Conservation (phyloP, 1,140 invertebrate genomes). For the Telenomus remus region DNA sequence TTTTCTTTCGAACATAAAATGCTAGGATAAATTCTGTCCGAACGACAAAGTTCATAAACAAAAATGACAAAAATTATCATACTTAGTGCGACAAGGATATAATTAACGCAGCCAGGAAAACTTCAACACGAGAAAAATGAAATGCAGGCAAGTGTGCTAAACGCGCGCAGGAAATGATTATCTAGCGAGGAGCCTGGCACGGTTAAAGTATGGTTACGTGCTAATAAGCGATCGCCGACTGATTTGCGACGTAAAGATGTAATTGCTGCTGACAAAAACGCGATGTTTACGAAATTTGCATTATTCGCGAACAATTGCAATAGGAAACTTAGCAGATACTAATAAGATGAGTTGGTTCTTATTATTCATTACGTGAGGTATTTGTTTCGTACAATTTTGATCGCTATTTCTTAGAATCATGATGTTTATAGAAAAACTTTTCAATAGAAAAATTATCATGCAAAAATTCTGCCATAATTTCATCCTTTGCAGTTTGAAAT, state of each 20-base stretch:
- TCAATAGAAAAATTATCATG: no score
- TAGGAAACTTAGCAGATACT: background rate
- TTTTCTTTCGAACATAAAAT: conserved; percentile 32
- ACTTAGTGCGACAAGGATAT: conserved; percentile 28
- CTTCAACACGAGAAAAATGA: conserved; percentile 44
- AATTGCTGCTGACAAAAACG: conserved; percentile 28
- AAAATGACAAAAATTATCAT: conserved; percentile 44
- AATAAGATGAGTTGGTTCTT: background rate
- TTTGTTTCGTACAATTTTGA: no score
- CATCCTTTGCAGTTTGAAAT: no score
- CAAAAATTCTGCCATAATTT: no score
- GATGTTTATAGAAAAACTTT: no score
- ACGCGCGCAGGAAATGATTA: conserved; percentile 60
- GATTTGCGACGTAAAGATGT: conserved; percentile 46
- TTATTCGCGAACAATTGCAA: conserved; percentile 19
- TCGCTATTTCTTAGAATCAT: no score
- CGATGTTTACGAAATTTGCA: conserved; percentile 41
- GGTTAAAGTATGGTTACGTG: conserved; percentile 56
- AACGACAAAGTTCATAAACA: conserved; percentile 20
- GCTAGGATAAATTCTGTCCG: conserved; percentile 38
- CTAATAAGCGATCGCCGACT: conserved; percentile 53
- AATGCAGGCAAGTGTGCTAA: conserved; percentile 58
- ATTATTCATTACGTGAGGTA: no score
- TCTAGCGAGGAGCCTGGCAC: conserved; percentile 45
- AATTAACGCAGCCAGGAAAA: conserved; percentile 54